These are phyloP conservation scores for Drosophila parabipectinata DNA, from an alignment of 1,140 invertebrate genomes.

Conservation along the genomic window DNA sequence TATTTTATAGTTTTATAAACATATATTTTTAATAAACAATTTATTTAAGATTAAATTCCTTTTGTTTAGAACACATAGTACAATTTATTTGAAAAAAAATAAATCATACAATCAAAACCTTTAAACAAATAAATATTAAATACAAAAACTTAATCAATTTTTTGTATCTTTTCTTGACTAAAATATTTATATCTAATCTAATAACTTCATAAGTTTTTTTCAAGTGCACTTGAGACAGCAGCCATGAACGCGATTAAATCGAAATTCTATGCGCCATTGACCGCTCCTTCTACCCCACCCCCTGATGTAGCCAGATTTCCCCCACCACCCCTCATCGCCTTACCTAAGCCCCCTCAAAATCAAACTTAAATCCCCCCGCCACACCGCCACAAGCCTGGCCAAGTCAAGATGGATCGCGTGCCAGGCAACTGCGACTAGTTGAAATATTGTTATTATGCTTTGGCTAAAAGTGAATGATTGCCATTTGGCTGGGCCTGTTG, in stretches of 20 bases:
- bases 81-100: no score
- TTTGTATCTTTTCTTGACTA: no score
- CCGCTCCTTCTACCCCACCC: slow-evolving; percentile 12
- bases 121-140: no score
- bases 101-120: no score
- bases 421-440: slow-evolving; percentile 77
- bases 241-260: slow-evolving; percentile 74
- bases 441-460: slow-evolving; percentile 82
- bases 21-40: no score
- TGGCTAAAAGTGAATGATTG: slow-evolving; percentile 81
- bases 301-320: background rate
- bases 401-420: slow-evolving; percentile 75
- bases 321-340: no score
- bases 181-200: no score
- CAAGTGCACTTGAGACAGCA: slow-evolving; percentile 7
- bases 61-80: no score
- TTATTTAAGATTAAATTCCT: no score
- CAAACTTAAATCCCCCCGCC: background rate
- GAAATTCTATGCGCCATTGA: slow-evolving; percentile 75
- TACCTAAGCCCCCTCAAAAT: background rate
- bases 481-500: slow-evolving; percentile 17
- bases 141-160: no score
- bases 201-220: background rate
- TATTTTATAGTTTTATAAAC: background rate
- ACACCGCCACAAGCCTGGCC: background rate